Percentiles rank a stretch among this genome's conserved stretches.
phyloP scores from a whole-genome alignment of 2,113 vertebrate species.

The Isurus oxyrinchus region DNA sequence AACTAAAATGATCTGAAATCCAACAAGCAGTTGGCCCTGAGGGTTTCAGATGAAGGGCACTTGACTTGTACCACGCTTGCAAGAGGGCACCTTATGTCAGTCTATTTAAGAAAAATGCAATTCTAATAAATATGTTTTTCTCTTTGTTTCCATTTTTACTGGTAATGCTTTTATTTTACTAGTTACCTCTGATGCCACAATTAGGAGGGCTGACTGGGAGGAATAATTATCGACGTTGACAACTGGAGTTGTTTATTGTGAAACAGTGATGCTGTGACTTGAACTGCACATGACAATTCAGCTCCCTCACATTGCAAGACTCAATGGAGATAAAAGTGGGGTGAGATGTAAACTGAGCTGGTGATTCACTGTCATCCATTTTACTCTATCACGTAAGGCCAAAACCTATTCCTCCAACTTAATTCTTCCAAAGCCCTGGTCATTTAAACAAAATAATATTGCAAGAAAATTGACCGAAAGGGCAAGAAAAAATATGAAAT shows the following conservation, averaged over 20 bases:
- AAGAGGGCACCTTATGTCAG: neutral
- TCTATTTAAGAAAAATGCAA: neutral
- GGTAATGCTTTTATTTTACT: neutral
- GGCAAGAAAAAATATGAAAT: neutral
- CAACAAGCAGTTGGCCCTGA: too few species aligned
- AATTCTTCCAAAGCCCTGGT: neutral
- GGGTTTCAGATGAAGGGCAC: too few species aligned
- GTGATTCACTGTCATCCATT: neutral
- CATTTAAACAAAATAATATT: neutral
- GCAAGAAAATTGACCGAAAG: neutral
- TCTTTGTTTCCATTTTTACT: neutral
- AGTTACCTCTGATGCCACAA: neutral
- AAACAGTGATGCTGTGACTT: neutral
- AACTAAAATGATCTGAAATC: too few species aligned
- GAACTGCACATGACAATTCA: neutral
- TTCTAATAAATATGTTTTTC: neutral
- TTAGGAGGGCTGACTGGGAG: neutral
- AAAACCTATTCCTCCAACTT: neutral
- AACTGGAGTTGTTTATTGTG: neutral
- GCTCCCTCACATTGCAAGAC: neutral
- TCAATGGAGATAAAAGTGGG: neutral
- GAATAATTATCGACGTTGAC: neutral
- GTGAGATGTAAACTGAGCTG: neutral
- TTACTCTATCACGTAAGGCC: neutral
- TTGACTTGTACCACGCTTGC: neutral